A percentile compares a stretch with the other conserved stretches of the same genome.
Conservation (phyloP, 2,113 vertebrate species). For the Aphyosemion australe region DNA sequence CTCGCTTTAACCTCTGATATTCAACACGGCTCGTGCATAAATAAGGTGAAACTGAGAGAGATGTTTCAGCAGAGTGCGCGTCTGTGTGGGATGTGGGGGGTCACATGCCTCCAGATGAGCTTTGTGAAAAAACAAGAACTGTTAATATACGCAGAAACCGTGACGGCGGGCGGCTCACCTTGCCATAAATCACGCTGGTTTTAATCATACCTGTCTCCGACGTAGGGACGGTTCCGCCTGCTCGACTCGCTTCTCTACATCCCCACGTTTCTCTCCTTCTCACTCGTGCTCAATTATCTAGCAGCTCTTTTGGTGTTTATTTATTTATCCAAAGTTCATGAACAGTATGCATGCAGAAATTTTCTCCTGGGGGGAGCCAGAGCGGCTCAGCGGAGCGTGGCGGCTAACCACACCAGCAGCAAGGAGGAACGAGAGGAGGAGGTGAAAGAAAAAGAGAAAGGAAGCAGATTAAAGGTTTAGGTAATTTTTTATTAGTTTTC, state of each 20-base stretch:
- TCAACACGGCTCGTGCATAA: conserved; percentile 20
- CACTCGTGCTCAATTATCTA: conserved; percentile 91
- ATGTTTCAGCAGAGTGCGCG: conserved; percentile 9
- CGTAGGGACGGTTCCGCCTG: conserved; percentile 82
- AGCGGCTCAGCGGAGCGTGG: conserved; percentile 79
- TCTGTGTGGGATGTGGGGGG: conserved; percentile 31
- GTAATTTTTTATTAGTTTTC: conserved; percentile 13
- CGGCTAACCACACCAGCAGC: conserved; percentile 82
- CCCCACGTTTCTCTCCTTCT: conserved; percentile 34
- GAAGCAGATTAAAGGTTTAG: conserved; percentile 65
- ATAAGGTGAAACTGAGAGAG: conserved; percentile 30
- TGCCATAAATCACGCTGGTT: conserved; percentile 92
- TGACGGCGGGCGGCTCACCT: conserved; percentile 82
- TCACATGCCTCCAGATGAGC: conserved; percentile 77
- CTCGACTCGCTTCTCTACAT: conserved; percentile 26
- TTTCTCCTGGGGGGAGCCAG: conserved; percentile 82
- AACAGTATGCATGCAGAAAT: conserved; percentile 88
- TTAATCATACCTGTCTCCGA: conserved; percentile 95
- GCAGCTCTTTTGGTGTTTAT: conserved; percentile 89
- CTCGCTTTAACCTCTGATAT: conserved; percentile 37
- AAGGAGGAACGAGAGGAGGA: conserved; percentile 26
- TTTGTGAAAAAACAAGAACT: conserved; percentile 69
- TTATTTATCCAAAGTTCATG: conserved; percentile 95
- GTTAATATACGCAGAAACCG: conserved; percentile 81
- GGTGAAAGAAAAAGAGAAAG: conserved; percentile 17